These are phyloP conservation scores for Pseudorasbora parva DNA, from an alignment of 2,113 vertebrate genomes.

Conservation along the genomic window DNA sequence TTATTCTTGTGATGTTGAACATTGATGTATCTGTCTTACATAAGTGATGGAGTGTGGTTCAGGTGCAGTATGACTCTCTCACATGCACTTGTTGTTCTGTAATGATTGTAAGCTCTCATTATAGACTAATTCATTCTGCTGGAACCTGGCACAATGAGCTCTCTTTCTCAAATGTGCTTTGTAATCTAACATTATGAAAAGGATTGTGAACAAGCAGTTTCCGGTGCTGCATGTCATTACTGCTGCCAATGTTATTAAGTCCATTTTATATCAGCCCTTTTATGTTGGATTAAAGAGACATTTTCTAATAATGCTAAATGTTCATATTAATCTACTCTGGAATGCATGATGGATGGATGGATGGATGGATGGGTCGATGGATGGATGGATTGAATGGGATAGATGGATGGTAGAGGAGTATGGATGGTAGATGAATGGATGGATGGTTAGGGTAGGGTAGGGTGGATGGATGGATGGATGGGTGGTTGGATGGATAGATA, in stretches of 20 bases:
- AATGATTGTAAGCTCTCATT: not conserved
- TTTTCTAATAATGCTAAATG: not conserved
- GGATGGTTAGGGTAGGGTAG: too few species aligned
- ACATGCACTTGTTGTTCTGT: not conserved
- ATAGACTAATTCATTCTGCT: not conserved
- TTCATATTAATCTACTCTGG: not conserved
- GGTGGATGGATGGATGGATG: too few species aligned
- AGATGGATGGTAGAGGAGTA: too few species aligned
- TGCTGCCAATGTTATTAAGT: not conserved
- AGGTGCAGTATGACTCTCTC: not conserved
- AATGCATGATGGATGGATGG: not conserved
- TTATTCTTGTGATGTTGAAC: not conserved
- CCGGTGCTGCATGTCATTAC: not conserved
- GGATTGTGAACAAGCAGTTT: not conserved
- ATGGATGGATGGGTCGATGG: too few species aligned
- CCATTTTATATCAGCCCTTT: not conserved
- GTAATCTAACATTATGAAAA: not conserved
- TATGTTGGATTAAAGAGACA: not conserved
- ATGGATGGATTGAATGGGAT: too few species aligned
- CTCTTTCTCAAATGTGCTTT: not conserved
- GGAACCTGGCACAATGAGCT: not conserved
- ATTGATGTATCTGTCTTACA: not conserved
- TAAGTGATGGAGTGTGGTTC: not conserved
- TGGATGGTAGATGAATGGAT: too few species aligned
- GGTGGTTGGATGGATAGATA: too few species aligned